phyloP scores from a whole-genome alignment of 2,113 vertebrate species.

The Rostratula benghalensis region DNA sequence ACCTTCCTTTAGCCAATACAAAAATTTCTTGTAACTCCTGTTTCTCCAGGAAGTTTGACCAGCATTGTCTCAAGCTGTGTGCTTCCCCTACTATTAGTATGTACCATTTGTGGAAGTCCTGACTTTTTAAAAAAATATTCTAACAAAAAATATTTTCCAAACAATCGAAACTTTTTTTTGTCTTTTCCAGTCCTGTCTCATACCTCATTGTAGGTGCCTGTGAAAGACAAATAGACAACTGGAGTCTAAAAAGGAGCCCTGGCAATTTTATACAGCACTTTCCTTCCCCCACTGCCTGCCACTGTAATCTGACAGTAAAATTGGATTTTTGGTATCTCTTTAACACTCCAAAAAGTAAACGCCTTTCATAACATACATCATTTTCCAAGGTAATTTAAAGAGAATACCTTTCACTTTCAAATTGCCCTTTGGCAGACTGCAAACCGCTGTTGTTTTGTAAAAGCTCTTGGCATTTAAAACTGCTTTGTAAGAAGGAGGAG shows the following conservation, averaged over 20 bases:
- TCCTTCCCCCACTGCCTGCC: neutral
- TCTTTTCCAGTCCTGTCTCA: neutral
- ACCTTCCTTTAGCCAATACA: neutral
- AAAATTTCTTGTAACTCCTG: neutral
- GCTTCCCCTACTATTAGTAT: neutral
- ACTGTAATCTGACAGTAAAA: slow-evolving; percentile 21
- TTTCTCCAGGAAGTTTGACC: neutral
- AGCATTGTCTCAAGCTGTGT: neutral
- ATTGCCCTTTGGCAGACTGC: slow-evolving; percentile 32
- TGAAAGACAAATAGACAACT: neutral
- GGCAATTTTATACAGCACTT: neutral
- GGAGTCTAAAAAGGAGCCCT: neutral
- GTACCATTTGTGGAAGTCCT: neutral
- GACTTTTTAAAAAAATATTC: neutral
- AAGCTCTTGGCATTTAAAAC: slow-evolving; percentile 48
- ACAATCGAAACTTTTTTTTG: neutral
- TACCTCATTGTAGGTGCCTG: neutral
- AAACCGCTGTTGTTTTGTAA: slow-evolving; percentile 6
- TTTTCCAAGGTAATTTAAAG: slow-evolving; percentile 51
- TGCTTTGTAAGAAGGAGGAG: neutral
- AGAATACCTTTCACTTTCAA: slow-evolving; percentile 48
- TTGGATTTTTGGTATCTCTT: slow-evolving; percentile 40
- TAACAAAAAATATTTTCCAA: neutral
- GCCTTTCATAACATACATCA: slow-evolving; percentile 2
- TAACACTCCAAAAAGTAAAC: slow-evolving; percentile 14